Conservation (phyloP, 1,140 invertebrate genomes). For the Nasonia vitripennis region DNA sequence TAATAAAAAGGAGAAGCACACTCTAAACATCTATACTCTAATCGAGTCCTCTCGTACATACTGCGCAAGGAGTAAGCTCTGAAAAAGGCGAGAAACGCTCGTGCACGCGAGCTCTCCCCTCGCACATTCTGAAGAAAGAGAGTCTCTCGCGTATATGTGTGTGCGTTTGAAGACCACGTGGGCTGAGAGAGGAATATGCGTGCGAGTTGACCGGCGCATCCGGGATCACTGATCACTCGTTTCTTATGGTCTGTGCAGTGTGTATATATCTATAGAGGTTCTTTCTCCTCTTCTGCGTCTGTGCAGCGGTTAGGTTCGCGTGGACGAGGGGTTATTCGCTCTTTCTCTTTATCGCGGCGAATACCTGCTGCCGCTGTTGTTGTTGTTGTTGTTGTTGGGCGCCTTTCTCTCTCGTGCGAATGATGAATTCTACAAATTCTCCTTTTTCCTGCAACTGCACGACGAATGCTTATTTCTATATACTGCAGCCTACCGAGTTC, state of each 20-base stretch:
- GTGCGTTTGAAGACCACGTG: not conserved
- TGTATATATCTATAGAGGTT: not conserved
- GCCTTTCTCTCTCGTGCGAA: not conserved
- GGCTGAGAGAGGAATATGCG: not conserved
- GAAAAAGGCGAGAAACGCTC: conserved; percentile 21
- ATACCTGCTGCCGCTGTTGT: not conserved
- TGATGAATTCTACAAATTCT: no score
- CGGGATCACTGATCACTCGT: conserved; percentile 52
- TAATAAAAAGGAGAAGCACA: no score
- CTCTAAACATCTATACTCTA: no score
- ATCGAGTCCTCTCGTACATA: no score
- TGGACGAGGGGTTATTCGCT: not conserved
- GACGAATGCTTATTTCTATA: no score
- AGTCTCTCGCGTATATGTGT: not conserved
- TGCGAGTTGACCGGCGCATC: conserved; percentile 40
- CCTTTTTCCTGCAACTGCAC: no score
- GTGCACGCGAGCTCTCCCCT: not conserved
- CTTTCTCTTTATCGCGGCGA: not conserved
- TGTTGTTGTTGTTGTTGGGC: not conserved
- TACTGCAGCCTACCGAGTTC: no score
- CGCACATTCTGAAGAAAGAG: not conserved
- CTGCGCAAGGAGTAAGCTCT: not conserved
- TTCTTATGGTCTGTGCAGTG: not conserved
- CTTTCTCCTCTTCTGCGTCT: not conserved
- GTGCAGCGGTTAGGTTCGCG: no score